Base-by-base conservation (phyloP, 2,888 invertebrate genomes). In the Ceramica pisi region DNA sequence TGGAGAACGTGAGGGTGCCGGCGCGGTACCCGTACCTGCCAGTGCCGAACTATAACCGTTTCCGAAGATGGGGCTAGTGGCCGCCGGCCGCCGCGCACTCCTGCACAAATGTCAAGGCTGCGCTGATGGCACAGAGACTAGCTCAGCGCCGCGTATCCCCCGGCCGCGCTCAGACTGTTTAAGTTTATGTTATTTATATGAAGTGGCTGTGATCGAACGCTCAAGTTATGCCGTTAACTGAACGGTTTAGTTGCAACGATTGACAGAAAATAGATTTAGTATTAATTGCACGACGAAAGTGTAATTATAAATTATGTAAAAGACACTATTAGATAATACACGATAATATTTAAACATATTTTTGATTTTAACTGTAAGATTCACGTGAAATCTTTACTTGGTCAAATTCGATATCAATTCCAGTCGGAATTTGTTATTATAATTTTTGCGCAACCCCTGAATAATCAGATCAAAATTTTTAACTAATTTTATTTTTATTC, bases 1-100 rank as follows among this genome's bases (percentile, higher is more conserved):
- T 96, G 86, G 96, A 96, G 88, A 93, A 96, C 82, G 96, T 96
- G 87, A 92, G 93, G 81, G 96, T 96, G 75, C 96, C 96, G 55
- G 93, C 95, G 74, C 90, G 95, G 84, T 95, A 95, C 84, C 95
- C 96, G 38, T 96, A 96, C 87, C 91, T 95, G 71, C 92, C 95
- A 53, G 94, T 95, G 80, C 92, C 94, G 72, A 92, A 88, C 76
- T 94, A 92, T 88, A 94, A 91, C 89, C 92, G 95, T 77, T 93
- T 94, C 89, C 95, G 95, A 80, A 94, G 95, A 78, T 95, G 95
- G 94, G 95, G 95, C 93, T 94, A 95, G 92, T 90, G 91, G 87
- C 91, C 90, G 87, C 78, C 77, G 83, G 82, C 76, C 83, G 83
- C 85, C 70, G 77, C 82, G 87, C 85, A 86, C 83, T 86, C 84